Evolutionary conservation across 2,888 invertebrate genomes (phyloP), one percentile per base, ranked within the genome.

Genomic region (Noctua janthe): DNA sequence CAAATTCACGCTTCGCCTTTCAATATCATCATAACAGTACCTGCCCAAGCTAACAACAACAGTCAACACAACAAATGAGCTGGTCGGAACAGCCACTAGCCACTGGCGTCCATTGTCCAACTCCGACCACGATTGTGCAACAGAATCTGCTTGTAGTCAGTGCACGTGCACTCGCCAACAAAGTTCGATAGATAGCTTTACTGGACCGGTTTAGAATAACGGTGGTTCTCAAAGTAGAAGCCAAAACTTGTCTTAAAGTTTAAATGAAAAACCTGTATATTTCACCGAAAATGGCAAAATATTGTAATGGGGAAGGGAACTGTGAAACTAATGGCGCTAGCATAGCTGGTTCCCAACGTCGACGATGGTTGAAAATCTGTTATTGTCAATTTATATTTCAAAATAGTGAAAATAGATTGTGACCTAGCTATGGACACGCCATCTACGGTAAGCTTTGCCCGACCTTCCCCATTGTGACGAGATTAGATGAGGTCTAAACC

Each of bases 121-220:
- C 54, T 84, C 74, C 35, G 74, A 72, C 84, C 82, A 75, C 75
- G 76, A 64, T 78, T 79, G 82, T 84, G 82, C 78, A 87, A 86
- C 78, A 81, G 73, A 83, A 80, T 78, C 73, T 74, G 77, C 84
- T 71, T 62, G 76, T 35, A 69, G 49, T 66, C 35, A 17, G 83
- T 80, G 78, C 87, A 87, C 78, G 80, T 83, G 85, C 87, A 87
- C 81, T 81, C 86, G 70, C 35, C 75, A 69, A 81, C 78, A 67
- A 88, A 84, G 82, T 82, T 84, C 82, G 79, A 86, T 69, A 81
- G 83, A 89, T 81, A 89, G 82, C 84, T 91, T 89, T 90, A 89
- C 83, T 91, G 89, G 90, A 94, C 94, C 94, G 94, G 94, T 94
- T 94, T 86, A 75, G n/a, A 74, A 83, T 86, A 70, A 51, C 84